Conservation (phyloP, 2,888 invertebrate genomes). For the Thalpophila matura region DNA sequence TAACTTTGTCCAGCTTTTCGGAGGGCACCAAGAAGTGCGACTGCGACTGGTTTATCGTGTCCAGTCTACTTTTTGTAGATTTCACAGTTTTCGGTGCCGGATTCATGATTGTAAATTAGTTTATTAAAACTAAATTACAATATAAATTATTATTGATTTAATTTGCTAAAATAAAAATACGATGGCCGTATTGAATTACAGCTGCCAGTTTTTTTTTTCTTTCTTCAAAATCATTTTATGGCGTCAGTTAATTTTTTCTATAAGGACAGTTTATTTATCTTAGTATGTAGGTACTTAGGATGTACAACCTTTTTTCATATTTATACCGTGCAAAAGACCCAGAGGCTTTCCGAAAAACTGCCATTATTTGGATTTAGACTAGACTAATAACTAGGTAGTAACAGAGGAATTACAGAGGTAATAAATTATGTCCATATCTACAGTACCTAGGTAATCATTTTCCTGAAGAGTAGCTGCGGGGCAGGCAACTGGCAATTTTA, state of each 20-base stretch:
- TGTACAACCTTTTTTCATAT: constrained; percentile 4
- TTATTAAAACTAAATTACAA: constrained; percentile 19
- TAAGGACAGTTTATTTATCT: neutral
- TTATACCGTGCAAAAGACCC: no score
- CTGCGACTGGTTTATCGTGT: constrained; percentile 73
- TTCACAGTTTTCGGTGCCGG: constrained; percentile 70
- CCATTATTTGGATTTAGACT: no score
- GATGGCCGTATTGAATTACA: constrained; percentile 13
- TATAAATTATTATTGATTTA: constrained; percentile 17
- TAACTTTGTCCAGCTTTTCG: constrained; percentile 88
- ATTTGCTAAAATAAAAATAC: constrained; percentile 25
- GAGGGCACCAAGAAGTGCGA: constrained; percentile 85
- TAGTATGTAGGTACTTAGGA: no score
- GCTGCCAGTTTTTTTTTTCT: constrained; percentile 50
- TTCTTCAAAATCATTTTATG: constrained; percentile 28
- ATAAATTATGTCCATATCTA: no score
- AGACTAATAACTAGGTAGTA: no score
- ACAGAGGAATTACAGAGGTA: no score
- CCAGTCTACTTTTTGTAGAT: constrained; percentile 74
- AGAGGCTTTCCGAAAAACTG: no score
- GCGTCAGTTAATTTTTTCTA: neutral
- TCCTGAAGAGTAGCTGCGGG: no score
- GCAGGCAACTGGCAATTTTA: no score
- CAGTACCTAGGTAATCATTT: no score
- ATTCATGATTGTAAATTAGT: constrained; percentile 64